phyloP scores from a whole-genome alignment of 1,140 invertebrate genomes.

The Arion vulgaris region DNA sequence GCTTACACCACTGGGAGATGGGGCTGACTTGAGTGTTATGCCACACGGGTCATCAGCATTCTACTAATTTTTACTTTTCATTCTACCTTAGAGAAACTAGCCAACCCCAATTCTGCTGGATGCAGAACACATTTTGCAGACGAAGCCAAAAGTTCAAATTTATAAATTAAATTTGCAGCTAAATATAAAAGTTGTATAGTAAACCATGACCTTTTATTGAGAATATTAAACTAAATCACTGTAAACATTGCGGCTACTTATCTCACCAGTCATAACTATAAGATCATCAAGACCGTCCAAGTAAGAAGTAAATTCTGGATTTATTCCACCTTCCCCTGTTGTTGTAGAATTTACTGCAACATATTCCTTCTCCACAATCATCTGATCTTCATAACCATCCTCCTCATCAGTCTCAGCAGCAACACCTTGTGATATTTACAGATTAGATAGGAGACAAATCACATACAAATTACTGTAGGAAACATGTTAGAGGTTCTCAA shows the following conservation, averaged over 20 bases:
- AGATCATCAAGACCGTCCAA: not conserved
- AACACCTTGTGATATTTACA: slow-evolving; percentile 2
- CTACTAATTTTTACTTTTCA: too few relatives aligned
- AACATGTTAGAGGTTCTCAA: not conserved
- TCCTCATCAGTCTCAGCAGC: not conserved
- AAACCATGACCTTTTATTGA: too few relatives aligned
- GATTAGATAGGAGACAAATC: not conserved
- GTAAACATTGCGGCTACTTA: not conserved
- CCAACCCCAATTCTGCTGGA: too few relatives aligned
- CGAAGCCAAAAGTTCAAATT: too few relatives aligned
- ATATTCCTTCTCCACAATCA: not conserved
- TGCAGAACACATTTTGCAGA: too few relatives aligned
- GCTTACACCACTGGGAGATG: too few relatives aligned
- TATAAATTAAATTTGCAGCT: too few relatives aligned
- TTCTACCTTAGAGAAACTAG: too few relatives aligned
- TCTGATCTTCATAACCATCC: not conserved
- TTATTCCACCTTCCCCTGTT: not conserved
- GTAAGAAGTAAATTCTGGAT: slow-evolving; percentile 13
- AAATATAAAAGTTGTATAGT: too few relatives aligned
- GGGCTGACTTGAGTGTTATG: too few relatives aligned
- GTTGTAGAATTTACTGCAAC: not conserved
- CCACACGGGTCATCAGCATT: too few relatives aligned
- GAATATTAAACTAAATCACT: not conserved
- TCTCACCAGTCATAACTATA: not conserved
- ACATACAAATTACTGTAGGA: too few relatives aligned